Evolutionary conservation across 1,140 invertebrate genomes (phyloP).

Genomic region (Pteromalus puparum): DNA sequence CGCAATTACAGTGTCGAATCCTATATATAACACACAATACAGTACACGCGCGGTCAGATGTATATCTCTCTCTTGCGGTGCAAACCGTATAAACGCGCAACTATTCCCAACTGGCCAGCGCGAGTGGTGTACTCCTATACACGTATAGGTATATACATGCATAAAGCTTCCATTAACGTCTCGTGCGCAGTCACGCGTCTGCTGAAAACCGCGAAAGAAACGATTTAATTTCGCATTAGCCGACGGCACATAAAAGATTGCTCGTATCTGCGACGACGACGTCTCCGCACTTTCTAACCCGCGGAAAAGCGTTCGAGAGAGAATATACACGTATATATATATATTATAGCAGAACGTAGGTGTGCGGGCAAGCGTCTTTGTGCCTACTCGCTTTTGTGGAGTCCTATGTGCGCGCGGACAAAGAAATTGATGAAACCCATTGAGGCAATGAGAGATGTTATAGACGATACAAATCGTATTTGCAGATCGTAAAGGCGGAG

Average conservation of each 20-base stretch:
- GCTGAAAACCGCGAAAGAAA: neutral
- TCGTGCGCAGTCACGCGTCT: neutral
- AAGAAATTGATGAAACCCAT: conserved; percentile 26
- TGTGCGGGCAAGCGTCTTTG: neutral
- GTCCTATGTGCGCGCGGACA: neutral
- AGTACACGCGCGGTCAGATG: neutral
- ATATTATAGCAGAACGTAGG: neutral
- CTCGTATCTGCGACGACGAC: neutral
- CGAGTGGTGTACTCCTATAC: neutral
- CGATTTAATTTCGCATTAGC: conserved; percentile 1
- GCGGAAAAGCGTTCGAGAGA: neutral
- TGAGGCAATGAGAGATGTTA: neutral
- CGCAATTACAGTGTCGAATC: no score
- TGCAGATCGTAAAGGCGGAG: neutral
- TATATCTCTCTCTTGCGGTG: neutral
- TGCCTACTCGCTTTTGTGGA: conserved; percentile 13
- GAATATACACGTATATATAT: neutral
- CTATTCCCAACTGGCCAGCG: neutral
- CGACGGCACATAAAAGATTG: neutral
- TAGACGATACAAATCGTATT: neutral
- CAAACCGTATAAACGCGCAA: neutral
- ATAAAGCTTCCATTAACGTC: neutral
- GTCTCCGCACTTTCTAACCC: conserved; percentile 2
- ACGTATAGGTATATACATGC: neutral
- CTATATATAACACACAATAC: no score